phyloP scores from a whole-genome alignment of 2,797 vertebrate species.

The Trachops cirrhosus region DNA sequence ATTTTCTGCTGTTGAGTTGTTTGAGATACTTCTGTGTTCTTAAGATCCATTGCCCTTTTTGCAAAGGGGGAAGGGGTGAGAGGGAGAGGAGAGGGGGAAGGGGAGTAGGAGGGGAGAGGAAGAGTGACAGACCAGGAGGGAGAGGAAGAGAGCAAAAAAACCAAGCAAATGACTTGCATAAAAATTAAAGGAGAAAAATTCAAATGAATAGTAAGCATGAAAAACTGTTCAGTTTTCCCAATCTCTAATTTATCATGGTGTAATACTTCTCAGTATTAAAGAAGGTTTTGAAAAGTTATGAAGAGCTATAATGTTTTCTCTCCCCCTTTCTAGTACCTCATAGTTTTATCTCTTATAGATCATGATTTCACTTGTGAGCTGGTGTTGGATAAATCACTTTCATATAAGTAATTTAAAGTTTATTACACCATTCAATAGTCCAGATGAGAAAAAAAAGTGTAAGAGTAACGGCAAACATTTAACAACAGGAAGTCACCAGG shows the following conservation, averaged over 20 bases:
- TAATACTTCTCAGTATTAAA: background rate
- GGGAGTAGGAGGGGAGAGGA: background rate
- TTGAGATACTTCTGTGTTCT: background rate
- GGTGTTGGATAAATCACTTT: constrained; percentile 33
- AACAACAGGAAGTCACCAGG: constrained; percentile 50
- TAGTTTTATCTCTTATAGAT: background rate
- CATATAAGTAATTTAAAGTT: constrained; percentile 42
- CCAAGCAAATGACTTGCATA: background rate
- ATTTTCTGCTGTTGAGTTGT: background rate
- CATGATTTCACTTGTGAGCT: background rate
- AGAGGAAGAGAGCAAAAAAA: background rate
- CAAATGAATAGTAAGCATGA: background rate
- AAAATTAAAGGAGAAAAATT: constrained; percentile 30
- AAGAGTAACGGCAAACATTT: constrained; percentile 48
- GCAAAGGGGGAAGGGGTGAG: background rate
- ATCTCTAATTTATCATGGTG: constrained; percentile 14
- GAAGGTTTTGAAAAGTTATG: background rate
- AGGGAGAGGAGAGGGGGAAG: background rate
- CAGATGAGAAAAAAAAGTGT: background rate
- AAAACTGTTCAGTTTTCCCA: background rate
- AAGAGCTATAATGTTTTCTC: background rate
- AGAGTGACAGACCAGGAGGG: background rate
- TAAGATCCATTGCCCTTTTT: background rate
- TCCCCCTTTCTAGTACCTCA: background rate
- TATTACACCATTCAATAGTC: constrained; percentile 16